Percentiles rank a stretch among this genome's conserved stretches.
Conservation (phyloP, 2,113 vertebrate genomes). For the Carlito syrichta region DNA sequence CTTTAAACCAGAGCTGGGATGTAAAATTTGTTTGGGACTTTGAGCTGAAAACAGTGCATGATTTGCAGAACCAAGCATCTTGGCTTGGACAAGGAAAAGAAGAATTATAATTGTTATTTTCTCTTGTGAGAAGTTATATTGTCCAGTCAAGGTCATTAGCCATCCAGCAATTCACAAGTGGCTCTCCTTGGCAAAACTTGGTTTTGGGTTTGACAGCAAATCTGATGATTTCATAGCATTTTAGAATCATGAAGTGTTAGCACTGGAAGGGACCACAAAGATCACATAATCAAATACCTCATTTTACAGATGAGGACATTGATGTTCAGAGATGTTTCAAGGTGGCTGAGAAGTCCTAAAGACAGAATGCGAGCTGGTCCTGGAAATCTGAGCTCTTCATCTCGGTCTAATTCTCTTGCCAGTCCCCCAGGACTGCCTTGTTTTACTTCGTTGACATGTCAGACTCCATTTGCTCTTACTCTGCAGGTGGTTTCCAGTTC, state of each 20-base stretch:
- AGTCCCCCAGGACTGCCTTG: background rate
- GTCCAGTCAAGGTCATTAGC: conserved; percentile 28
- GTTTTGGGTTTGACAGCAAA: background rate
- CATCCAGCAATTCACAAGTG: conserved; percentile 25
- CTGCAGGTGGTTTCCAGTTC: conserved; percentile 12
- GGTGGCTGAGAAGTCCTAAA: conserved; percentile 34
- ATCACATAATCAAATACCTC: conserved; percentile 30
- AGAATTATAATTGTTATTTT: conserved; percentile 40
- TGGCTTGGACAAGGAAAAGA: conserved; percentile 27
- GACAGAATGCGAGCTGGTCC: background rate
- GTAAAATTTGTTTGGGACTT: background rate
- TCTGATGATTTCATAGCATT: conserved; percentile 55
- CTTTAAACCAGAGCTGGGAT: background rate
- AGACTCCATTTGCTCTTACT: conserved; percentile 3
- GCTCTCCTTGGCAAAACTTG: background rate
- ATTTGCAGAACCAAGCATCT: conserved; percentile 34
- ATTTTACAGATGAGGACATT: background rate
- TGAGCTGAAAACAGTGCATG: background rate
- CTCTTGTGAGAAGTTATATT: conserved; percentile 33
- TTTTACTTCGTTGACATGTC: background rate
- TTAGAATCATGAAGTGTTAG: conserved; percentile 60
- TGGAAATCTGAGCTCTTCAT: background rate
- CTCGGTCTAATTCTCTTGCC: background rate
- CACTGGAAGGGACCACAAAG: conserved; percentile 19
- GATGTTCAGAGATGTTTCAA: background rate